A percentile compares a stretch with the other conserved stretches of the same genome.
Evolutionary conservation across 2,113 vertebrate genomes (phyloP).

Genomic region (Ahaetulla prasina): DNA sequence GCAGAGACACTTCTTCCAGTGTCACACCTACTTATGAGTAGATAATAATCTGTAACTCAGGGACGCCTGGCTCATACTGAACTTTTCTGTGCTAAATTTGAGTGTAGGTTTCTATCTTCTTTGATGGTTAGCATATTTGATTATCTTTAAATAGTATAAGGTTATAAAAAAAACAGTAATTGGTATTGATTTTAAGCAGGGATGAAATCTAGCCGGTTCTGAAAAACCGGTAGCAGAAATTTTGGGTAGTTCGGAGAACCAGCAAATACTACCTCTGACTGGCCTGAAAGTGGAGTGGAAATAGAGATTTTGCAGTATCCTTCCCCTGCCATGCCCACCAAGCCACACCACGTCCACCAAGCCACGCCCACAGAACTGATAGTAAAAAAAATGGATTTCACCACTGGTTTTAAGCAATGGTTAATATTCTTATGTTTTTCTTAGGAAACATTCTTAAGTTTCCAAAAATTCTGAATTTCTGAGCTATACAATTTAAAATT

Average conservation of each 20-base stretch:
- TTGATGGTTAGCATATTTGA: neutral
- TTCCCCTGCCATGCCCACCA: too few species aligned
- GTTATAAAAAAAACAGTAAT: neutral
- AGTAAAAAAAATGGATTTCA: too few species aligned
- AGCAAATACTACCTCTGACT: too few species aligned
- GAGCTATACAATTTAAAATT: neutral
- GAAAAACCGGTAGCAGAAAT: too few species aligned
- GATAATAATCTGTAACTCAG: slow-evolving; percentile 29
- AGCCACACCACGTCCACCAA: too few species aligned
- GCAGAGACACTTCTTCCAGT: neutral
- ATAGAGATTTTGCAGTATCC: too few species aligned
- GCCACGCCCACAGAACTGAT: too few species aligned
- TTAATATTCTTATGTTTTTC: neutral
- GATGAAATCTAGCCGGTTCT: too few species aligned
- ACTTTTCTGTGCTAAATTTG: neutral
- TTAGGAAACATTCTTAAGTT: neutral
- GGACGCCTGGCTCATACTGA: neutral
- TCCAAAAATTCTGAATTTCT: neutral
- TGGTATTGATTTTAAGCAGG: too few species aligned
- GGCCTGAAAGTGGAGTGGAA: too few species aligned
- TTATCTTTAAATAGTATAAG: neutral
- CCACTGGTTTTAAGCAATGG: neutral
- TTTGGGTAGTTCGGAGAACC: too few species aligned
- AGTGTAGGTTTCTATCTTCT: neutral
- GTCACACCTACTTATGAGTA: slow-evolving; percentile 11